Conservation (phyloP, 2,888 invertebrate genomes). For the Pristionchus mayeri region DNA sequence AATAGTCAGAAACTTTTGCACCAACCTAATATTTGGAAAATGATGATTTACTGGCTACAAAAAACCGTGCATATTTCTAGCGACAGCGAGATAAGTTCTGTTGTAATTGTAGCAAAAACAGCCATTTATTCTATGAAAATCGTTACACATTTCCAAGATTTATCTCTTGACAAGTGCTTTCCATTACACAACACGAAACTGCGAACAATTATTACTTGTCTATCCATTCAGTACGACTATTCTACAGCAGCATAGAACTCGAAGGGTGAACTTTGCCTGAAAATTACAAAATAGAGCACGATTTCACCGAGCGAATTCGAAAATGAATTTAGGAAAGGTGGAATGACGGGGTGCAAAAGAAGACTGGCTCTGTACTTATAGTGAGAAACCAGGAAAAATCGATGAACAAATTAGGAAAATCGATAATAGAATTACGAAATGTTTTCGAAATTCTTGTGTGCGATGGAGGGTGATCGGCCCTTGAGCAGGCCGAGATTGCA, state of each 20-base stretch:
- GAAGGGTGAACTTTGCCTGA: not conserved
- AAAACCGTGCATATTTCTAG: no score
- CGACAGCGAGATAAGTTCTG: no score
- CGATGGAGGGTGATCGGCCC: slow-evolving; percentile 52
- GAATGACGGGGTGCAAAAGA: not conserved
- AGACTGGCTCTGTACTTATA: no score
- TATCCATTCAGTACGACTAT: not conserved
- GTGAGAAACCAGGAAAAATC: not conserved
- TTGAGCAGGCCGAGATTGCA: slow-evolving; percentile 63
- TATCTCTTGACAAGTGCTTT: slow-evolving; percentile 26
- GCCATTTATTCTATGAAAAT: no score
- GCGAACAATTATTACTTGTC: not conserved
- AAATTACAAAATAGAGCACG: not conserved
- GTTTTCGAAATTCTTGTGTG: not conserved
- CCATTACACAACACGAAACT: slow-evolving; percentile 15
- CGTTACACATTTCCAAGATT: slow-evolving; percentile 26
- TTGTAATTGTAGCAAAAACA: no score
- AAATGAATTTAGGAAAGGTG: not conserved
- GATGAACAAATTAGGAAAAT: not conserved
- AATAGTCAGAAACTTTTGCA: no score
- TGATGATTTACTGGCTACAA: no score
- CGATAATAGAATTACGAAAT: not conserved
- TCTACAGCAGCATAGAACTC: not conserved
- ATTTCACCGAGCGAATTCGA: slow-evolving; percentile 17
- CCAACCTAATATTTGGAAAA: no score